Base-by-base conservation (phyloP, 2,888 invertebrate species). In the Agonopterix alstromeriana region DNA sequence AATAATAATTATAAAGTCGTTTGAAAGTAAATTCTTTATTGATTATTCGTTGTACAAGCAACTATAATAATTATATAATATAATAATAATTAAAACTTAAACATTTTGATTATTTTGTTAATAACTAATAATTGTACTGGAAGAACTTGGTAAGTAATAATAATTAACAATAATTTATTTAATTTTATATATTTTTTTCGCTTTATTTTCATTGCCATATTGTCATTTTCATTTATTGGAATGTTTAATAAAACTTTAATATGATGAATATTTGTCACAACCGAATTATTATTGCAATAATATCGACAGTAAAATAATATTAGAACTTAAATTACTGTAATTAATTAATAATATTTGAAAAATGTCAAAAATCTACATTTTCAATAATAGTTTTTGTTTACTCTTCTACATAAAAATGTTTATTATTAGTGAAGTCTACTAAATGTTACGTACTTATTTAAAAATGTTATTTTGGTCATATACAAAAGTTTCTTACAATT, bases 21-120 rank as follows among this genome's bases (percentile, higher is more conserved):
- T 50, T 49, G 12, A 57, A 58, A 52, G 49, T 53, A 53, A 53
- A 50, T 55, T 62, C 65, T 72, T 76, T 71, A 78, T 75, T 75
- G 57, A 67, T 72, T 77, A 75, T 67, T 75, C 66, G 70, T 77
- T 73, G 77, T 77, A 77, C 72, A 82, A 77, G 78, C 79, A 74
- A 77, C 70, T 52, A 49, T 47, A 47, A 71, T 77, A 70, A 70
- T 67, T 69, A 73, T 64, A 61, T 60, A 65, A 67, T 65, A 68
- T 67, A 68, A 63, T 65, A 65, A 47, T 51, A 60, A 65, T 55
- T 61, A 49, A 61, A 68, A 69, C 62, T 63, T 66, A 71, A 52
- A 50, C 50, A 53, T 63, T 55, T 10, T 3, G 60, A 63, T 60
- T 64, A 65, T 27, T 58, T 53, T 49, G 10, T 47, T 12, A 47